Base-by-base conservation (phyloP, 2,888 invertebrate genomes). In the Keiferia lycopersicella region DNA sequence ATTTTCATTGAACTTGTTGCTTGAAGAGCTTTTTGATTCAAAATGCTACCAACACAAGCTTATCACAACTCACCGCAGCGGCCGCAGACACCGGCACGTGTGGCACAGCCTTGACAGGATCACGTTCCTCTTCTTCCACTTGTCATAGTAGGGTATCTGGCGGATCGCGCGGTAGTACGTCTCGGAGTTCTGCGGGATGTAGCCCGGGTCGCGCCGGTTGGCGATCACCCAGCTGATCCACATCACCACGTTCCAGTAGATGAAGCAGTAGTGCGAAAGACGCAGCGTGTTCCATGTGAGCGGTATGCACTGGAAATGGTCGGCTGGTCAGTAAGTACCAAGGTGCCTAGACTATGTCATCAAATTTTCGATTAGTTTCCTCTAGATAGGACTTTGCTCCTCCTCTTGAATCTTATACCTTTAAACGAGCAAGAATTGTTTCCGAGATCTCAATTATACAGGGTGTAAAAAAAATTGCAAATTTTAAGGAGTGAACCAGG, bases 181-280 rank as follows among this genome's bases (percentile, higher is more conserved):
- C 73, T 98, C 97, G 0, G 97, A 96, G 81, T 98, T 97, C 77
- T 96, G 94, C 0, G 97, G 96, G 65, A 98, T 95, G 78, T 96
- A 98, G 16, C 98, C 98, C 0, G 98, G 98, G 86, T 98, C 97
- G 62, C 96, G 94, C 18, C 97, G 93, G 78, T 97, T 98, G 4
- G 98, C 97, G 59, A 97, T 95, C 64, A 97, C 93, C 95, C 98
- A 97, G 75, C 97, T 96, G 11, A 98, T 90, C 98, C 98, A 98
- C 98, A 98, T 98, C 11, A 97, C 94, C 6, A 94, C 92, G 83
- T 98, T 98, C 95, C 97, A 96, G 77, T 97, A 96, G 68, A 98
- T 95, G 83, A 98, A 98, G 77, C 96, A 95, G 76, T 98, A 96
- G 82, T 98, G 98, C 0, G 96, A 96, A 0, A 96, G 94, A 0